Evolutionary conservation across 2,888 invertebrate genomes (phyloP).

Genomic region (Masnerella sp.): DNA sequence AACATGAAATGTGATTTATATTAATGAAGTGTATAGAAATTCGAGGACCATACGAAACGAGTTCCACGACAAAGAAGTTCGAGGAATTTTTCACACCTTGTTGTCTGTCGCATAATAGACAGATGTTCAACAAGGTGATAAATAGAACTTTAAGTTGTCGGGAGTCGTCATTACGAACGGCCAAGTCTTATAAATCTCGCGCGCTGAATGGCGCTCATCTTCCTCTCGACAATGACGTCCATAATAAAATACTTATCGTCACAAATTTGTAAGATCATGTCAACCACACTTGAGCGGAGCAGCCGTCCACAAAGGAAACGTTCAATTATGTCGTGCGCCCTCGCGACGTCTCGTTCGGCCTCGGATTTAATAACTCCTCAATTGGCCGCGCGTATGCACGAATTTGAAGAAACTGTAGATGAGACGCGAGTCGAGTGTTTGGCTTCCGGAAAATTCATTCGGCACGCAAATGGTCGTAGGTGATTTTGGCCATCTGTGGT

Average conservation of each 20-base stretch:
- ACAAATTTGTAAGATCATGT: constrained; percentile 52
- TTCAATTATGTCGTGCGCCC: constrained; percentile 12
- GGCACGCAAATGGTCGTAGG: constrained; percentile 52
- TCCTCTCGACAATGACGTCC: constrained; percentile 32
- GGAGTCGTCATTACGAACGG: constrained; percentile 45
- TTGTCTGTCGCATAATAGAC: constrained; percentile 57
- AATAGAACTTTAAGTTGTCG: constrained; percentile 53
- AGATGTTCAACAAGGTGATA: constrained; percentile 55
- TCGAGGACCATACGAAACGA: constrained; percentile 44
- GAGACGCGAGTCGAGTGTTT: no score
- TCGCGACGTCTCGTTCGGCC: constrained; percentile 19
- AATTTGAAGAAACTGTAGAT: constrained; percentile 8
- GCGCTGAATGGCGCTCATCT: constrained; percentile 34
- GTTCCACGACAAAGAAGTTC: constrained; percentile 43
- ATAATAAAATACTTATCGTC: constrained; percentile 51
- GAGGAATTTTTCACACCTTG: constrained; percentile 56
- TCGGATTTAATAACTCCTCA: constrained; percentile 19
- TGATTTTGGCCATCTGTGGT: constrained; percentile 46
- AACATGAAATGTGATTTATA: constrained; percentile 49
- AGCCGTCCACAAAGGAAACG: constrained; percentile 9
- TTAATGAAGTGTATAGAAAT: constrained; percentile 51
- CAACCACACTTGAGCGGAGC: constrained; percentile 20
- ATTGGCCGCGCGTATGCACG: constrained; percentile 40
- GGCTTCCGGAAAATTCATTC: constrained; percentile 53
- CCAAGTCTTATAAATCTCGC: constrained; percentile 46